A percentile compares a stretch with the other conserved stretches of the same genome.
These are phyloP conservation scores for Eudasyphora cyanicolor DNA, from an alignment of 2,888 invertebrate genomes.

Conservation along the genomic window DNA sequence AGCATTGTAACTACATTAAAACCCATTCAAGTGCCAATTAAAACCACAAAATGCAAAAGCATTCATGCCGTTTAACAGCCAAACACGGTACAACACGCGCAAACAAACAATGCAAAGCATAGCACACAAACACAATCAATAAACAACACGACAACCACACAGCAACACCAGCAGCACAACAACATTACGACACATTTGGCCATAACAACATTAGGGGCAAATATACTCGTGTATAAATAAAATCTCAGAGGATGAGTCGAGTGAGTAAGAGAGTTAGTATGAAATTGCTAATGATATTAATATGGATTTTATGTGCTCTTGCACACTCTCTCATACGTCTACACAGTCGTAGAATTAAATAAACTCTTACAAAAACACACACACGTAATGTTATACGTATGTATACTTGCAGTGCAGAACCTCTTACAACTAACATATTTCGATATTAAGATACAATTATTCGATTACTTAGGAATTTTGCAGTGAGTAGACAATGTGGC, in stretches of 20 bases:
- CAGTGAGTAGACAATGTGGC: too few relatives aligned
- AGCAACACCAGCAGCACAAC: not conserved
- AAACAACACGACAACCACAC: slow-evolving; percentile 1
- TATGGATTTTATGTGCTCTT: not conserved
- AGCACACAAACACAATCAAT: slow-evolving; percentile 15
- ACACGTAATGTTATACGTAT: not conserved
- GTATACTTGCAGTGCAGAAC: too few relatives aligned
- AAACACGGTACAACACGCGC: slow-evolving; percentile 30
- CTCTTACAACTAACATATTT: too few relatives aligned
- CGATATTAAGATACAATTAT: too few relatives aligned
- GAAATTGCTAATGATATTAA: slow-evolving; percentile 13
- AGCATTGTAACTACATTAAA: slow-evolving; percentile 65
- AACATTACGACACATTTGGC: slow-evolving; percentile 17
- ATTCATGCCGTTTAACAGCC: slow-evolving; percentile 61
- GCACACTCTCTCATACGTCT: not conserved
- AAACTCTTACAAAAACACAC: not conserved
- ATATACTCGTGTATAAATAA: not conserved
- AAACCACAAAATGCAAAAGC: slow-evolving; percentile 64
- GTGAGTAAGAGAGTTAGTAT: not conserved
- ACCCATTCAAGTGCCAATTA: slow-evolving; percentile 65
- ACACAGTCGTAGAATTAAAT: not conserved
- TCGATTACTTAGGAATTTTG: too few relatives aligned
- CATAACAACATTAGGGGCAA: slow-evolving; percentile 5
- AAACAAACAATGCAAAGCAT: not conserved
- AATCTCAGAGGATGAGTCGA: slow-evolving; percentile 1